Base-by-base conservation (phyloP, 2,797 vertebrate species). In the Todus mexicanus region DNA sequence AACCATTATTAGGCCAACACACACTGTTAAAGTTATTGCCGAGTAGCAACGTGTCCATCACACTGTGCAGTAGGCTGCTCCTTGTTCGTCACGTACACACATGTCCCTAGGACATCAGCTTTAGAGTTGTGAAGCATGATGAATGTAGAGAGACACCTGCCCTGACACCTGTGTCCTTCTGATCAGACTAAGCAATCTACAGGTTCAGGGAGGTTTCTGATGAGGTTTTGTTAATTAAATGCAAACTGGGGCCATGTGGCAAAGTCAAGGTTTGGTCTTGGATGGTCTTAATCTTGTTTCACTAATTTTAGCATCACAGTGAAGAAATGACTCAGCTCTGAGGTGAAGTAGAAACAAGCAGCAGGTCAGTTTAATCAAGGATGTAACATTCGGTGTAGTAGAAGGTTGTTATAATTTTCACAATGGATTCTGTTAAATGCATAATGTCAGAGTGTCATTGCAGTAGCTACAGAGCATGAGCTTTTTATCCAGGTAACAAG, bases 141-240 rank as follows among this genome's bases (percentile, higher is more conserved):
- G 63, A 65, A 53, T 0, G 0, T 2, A 51, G 42, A 57, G 12
- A 20, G 37, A 50, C 0, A 2, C 18, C 35, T 72, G 20, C 14
- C 21, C n/a, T 0, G 1, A 61, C 77, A 76, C 57, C 31, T 80
- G 16, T 5, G 7, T 43, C 48, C 22, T 65, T 86, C 31, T 15
- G 25, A 35, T 73, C 35, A 61, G 17, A 60, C 17, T 66, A 60
- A 92, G 51, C 31, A 72, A 75, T 20, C 29, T 57, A 31, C 26
- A 79, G n/a, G 8, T 81, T 73, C 68, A 70, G 45, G 25, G 60
- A 11, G 51, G 22, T 66, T 84, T 91, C 42, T 2, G 1, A 19
- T 74, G 84, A 70, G 8, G 9, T 47, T 76, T 71, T 59, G 14
- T 40, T 43, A 29, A 29, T 37, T 51, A 43, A 4, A 35, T 63